phyloP scores from a whole-genome alignment of 2,113 vertebrate genomes.

The Cyphomyrus discorhynchus region DNA sequence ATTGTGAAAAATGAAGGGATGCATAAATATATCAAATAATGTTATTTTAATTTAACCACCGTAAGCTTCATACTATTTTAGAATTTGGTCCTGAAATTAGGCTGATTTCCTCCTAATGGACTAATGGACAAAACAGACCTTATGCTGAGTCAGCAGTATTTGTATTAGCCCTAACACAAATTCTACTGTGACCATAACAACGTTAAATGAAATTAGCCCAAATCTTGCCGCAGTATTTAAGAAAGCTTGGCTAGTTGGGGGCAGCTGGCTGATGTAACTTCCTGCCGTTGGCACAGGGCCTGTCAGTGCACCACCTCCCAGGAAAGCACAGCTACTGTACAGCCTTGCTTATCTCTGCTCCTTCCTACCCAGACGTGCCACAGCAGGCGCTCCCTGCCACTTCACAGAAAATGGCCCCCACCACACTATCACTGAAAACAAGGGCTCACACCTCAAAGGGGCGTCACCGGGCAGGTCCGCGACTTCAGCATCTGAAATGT shows the following conservation, averaged over 20 bases:
- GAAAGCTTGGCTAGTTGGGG: neutral
- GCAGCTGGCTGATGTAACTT: neutral
- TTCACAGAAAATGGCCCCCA: conserved; percentile 4
- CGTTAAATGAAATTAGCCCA: neutral
- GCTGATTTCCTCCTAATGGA: neutral
- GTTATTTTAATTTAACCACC: neutral
- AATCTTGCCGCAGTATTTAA: neutral
- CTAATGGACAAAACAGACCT: neutral
- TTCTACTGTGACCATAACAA: neutral
- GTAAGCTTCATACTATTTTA: neutral
- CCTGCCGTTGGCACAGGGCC: neutral
- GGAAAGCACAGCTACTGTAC: neutral
- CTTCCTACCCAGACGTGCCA: conserved; percentile 9
- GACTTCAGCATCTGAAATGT: neutral
- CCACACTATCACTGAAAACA: neutral
- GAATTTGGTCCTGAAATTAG: neutral
- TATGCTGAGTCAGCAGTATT: neutral
- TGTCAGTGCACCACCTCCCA: neutral
- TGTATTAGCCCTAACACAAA: neutral
- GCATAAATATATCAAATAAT: neutral
- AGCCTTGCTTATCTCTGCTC: conserved; percentile 3
- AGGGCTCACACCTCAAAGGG: neutral
- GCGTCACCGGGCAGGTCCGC: conserved; percentile 14
- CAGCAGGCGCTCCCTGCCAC: neutral
- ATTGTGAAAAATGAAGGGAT: neutral